Conservation (phyloP, 2,113 vertebrate genomes). For the Dolichallabes microphthalmus region DNA sequence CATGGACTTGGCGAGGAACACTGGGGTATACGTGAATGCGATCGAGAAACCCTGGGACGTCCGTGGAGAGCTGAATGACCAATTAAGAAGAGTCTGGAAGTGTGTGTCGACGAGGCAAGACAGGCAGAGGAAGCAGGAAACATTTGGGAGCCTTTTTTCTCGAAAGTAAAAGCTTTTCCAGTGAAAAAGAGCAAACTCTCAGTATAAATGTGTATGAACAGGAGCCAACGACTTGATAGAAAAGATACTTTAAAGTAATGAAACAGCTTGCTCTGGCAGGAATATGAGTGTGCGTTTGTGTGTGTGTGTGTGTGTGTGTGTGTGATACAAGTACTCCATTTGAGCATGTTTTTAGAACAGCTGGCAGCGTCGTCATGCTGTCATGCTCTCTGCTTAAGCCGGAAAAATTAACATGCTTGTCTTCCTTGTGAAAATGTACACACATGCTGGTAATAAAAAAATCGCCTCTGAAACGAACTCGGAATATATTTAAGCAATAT, state of each 20-base stretch:
- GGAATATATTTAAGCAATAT: neutral
- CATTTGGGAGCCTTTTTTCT: neutral
- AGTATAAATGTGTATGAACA: neutral
- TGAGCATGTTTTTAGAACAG: constrained; percentile 4
- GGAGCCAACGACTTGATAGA: neutral
- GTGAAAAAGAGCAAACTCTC: neutral
- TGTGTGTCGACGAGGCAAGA: neutral
- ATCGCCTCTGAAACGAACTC: neutral
- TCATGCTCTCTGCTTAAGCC: neutral
- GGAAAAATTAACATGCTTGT: constrained; percentile 1
- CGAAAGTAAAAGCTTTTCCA: neutral
- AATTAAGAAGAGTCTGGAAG: constrained; percentile 6
- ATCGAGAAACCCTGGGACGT: neutral
- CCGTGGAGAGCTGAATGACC: constrained; percentile 2
- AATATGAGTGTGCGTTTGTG: neutral
- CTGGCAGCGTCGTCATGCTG: neutral
- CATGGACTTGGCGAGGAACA: neutral
- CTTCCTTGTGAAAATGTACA: neutral
- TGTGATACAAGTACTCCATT: neutral
- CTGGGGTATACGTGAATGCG: neutral
- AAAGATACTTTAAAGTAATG: constrained; percentile 1
- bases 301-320: neutral
- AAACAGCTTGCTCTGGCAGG: neutral
- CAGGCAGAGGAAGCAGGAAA: neutral
- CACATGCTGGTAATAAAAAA: neutral